Evolutionary conservation across 1,140 invertebrate species (phyloP).

Genomic region (Kradibia gibbosae): DNA sequence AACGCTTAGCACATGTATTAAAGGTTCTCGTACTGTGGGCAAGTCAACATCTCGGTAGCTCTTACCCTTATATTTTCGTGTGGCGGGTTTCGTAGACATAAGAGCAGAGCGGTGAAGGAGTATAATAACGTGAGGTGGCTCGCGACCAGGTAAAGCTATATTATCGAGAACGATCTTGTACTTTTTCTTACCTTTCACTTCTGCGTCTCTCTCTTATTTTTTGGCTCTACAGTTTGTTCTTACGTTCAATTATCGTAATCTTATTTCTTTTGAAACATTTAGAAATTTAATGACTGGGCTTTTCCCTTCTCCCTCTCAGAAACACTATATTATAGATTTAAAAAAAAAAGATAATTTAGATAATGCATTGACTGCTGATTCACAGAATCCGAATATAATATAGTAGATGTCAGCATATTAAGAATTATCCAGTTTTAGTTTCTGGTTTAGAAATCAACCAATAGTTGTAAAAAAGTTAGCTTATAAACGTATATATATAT

Average conservation of each 20-base stretch:
- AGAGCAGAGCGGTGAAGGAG: not conserved
- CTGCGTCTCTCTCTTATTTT: not conserved
- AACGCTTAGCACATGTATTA: slow-evolving; percentile 49
- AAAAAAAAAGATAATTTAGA: not conserved
- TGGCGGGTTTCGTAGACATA: not conserved
- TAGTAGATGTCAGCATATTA: not conserved
- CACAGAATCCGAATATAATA: not conserved
- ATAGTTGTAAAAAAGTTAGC: no score
- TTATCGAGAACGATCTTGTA: slow-evolving; percentile 2
- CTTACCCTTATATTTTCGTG: not conserved
- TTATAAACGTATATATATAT: no score
- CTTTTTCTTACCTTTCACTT: not conserved
- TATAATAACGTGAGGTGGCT: not conserved
- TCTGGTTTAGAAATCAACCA: no score
- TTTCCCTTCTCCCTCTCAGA: not conserved
- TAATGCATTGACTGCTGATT: not conserved
- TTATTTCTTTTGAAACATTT: not conserved
- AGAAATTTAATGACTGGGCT: not conserved
- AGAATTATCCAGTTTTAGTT: no score
- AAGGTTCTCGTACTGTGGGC: slow-evolving; percentile 45
- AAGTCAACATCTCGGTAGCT: not conserved
- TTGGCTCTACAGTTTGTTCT: not conserved
- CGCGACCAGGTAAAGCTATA: not conserved
- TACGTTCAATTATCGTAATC: not conserved
- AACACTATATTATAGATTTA: not conserved